Base-by-base conservation (phyloP, 2,113 vertebrate species). In the Paramormyrops kingsleyae region DNA sequence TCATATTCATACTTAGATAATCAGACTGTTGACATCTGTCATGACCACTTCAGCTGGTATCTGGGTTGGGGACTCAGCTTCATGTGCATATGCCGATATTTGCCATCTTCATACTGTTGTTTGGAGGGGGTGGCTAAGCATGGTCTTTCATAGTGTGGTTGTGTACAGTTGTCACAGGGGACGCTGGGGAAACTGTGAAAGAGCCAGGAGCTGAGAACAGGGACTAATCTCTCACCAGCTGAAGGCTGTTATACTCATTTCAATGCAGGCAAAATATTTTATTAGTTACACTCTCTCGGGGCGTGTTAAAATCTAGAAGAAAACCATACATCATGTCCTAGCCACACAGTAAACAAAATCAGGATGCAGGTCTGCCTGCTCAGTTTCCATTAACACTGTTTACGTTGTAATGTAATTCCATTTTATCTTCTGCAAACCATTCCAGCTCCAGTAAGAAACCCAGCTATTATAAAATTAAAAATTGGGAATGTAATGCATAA, bases 41-140 rank as follows among this genome's bases (percentile, higher is more conserved):
- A 99, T 0, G 99, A 99, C 93, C 98, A 99, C 93, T 99, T 99
- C 21, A 98, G 98, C 87, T 99, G 98, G 98, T 99, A 99, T 91
- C 94, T 99, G 91, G 98, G 98, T 91, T 99, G 98, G 99, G 98
- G 98, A 98, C 95, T 99, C 92, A 98, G 98, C 0, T 99, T 97
- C 91, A 97, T 99, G 98, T 99, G 94, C 19, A 5, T 46, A 42
- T 70, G 3, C 53, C 44, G 39, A 35, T 87, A 6, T 21, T 13
- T 83, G 19, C 39, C 13, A 15, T 27, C 21, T n/a, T 9, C 59
- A n/a, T 62, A 62, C 8, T n/a, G 59, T 9, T 8, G 0, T 62
- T 62, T n/a, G 21, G 7, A 9, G 56, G 56, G 21, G 56, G 56
- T 62, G 56, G 7, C 7, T n/a, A 2, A 62, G 59, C 59, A n/a